Evolutionary conservation across 1,140 invertebrate genomes (phyloP).

Genomic region (Yoshiicerus persimilis): DNA sequence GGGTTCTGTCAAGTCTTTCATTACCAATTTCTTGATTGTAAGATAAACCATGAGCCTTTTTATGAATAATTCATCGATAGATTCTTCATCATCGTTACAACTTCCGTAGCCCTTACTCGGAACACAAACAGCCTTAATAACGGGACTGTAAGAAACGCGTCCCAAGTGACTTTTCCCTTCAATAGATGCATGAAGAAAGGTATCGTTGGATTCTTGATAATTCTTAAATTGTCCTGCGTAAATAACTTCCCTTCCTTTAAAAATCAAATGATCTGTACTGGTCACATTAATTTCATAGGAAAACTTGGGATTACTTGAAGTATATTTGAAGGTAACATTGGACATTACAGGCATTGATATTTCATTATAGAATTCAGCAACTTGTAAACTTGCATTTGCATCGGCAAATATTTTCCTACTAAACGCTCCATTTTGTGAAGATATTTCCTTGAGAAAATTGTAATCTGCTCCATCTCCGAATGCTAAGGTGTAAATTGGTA

Average conservation of each 20-base stretch:
- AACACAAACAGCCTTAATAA: background rate
- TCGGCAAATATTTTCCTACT: slow-evolving; percentile 72
- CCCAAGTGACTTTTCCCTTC: background rate
- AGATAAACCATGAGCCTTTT: slow-evolving; percentile 70
- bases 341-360: slow-evolving; percentile 68
- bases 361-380: slow-evolving; percentile 69
- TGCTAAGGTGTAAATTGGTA: slow-evolving; percentile 65
- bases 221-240: slow-evolving; percentile 56
- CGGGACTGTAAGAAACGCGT: background rate
- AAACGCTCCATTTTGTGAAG: slow-evolving; percentile 66
- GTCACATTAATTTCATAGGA: slow-evolving; percentile 50
- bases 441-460: slow-evolving; percentile 64
- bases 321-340: slow-evolving; percentile 66
- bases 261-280: slow-evolving; percentile 57
- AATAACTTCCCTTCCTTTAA: slow-evolving; percentile 63
- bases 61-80: slow-evolving; percentile 50
- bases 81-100: background rate
- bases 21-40: slow-evolving; percentile 64
- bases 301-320: slow-evolving; percentile 54
- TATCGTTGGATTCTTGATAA: background rate
- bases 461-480: slow-evolving; percentile 71
- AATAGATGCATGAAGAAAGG: background rate
- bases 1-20: background rate
- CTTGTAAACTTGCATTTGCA: slow-evolving; percentile 67
- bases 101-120: background rate